Conservation (phyloP, 2,113 vertebrate species). For the Chaetura pelagica region DNA sequence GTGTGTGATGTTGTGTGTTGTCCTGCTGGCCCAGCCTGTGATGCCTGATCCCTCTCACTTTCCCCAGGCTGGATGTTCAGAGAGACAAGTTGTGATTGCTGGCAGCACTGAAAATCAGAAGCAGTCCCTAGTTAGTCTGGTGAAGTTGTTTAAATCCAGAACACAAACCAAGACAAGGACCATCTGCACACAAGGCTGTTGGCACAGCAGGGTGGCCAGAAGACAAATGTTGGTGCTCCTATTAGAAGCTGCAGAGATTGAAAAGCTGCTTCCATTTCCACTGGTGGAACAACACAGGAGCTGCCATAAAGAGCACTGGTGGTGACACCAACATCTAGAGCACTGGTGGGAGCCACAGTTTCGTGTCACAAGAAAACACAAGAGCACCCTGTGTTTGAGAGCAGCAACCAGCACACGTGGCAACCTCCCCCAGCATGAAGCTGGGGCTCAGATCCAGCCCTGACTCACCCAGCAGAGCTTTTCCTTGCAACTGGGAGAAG, state of each 20-base stretch:
- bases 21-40: neutral
- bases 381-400: neutral
- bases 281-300: neutral
- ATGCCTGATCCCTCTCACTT: neutral
- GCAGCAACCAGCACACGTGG: neutral
- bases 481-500: neutral
- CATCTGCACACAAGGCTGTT: neutral
- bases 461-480: neutral
- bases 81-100: neutral
- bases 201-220: neutral
- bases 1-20: fast-evolving
- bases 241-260: neutral
- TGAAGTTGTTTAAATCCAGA: neutral
- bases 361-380: neutral
- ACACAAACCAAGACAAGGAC: neutral
- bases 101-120: neutral
- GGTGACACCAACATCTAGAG: too few relatives aligned
- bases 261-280: neutral
- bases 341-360: neutral
- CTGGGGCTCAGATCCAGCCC: neutral
- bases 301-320: neutral
- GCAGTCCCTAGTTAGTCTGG: neutral
- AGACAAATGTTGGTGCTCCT: neutral
- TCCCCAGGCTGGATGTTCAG: neutral
- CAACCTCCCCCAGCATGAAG: neutral